Conservation (phyloP, 2,888 invertebrate genomes). For the Ophion slaviceki region DNA sequence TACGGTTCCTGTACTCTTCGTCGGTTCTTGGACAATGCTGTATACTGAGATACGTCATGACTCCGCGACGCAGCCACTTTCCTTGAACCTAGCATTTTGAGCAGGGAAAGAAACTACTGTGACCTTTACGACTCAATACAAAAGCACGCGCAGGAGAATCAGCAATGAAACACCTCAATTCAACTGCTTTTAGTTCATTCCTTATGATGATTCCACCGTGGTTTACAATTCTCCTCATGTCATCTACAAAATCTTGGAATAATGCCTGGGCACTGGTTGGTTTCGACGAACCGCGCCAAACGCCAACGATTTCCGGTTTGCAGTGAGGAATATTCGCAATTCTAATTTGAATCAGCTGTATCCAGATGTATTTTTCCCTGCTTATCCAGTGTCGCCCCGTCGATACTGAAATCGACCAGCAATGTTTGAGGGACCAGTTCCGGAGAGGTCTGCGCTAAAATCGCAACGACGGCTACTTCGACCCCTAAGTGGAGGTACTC, state of each 20-base stretch:
- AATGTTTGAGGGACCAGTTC: too few species aligned
- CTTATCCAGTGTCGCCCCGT: too few species aligned
- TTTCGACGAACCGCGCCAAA: slow-evolving; percentile 47
- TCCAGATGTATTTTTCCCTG: too few species aligned
- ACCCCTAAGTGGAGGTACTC: too few species aligned
- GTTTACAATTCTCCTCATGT: background rate
- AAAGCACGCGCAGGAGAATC: slow-evolving; percentile 64
- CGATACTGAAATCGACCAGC: too few species aligned
- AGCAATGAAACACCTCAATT: slow-evolving; percentile 52
- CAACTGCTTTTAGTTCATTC: slow-evolving; percentile 25
- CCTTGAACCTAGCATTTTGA: slow-evolving; percentile 54
- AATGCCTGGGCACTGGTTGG: slow-evolving; percentile 42
- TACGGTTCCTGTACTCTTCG: slow-evolving; percentile 27
- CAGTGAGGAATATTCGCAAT: slow-evolving; percentile 41
- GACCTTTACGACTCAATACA: slow-evolving; percentile 45
- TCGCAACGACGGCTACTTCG: too few species aligned
- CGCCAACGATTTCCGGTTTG: slow-evolving; percentile 47
- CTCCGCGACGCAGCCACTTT: slow-evolving; percentile 20
- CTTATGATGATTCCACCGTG: slow-evolving; percentile 37
- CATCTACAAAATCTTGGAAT: slow-evolving; percentile 35
- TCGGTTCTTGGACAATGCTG: slow-evolving; percentile 32
- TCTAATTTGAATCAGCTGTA: slow-evolving; percentile 60
- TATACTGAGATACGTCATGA: slow-evolving; percentile 24
- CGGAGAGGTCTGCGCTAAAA: too few species aligned
- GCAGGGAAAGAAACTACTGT: slow-evolving; percentile 45